These are phyloP conservation scores for Carcharodon carcharias DNA, from an alignment of 2,797 vertebrate genomes.

Conservation along the genomic window DNA sequence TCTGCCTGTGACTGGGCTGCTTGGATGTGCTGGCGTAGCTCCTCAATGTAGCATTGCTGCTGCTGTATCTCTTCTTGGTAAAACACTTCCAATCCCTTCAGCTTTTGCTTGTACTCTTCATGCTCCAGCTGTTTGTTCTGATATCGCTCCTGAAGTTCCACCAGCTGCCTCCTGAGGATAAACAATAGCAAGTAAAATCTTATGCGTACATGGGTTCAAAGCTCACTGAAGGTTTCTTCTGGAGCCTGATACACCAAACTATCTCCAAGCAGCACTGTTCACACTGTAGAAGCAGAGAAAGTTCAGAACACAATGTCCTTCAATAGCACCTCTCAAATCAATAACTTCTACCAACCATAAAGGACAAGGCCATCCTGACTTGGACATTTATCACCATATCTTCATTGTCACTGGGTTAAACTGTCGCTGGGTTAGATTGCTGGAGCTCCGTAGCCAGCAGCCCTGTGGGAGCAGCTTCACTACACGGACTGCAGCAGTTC, in stretches of 20 bases:
- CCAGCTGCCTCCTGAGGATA: constrained; percentile 50
- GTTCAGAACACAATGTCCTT: neutral
- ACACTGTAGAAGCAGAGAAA: neutral
- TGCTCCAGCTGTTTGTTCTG: constrained; percentile 47
- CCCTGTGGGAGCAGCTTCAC: neutral
- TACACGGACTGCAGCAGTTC: neutral
- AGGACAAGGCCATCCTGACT: neutral
- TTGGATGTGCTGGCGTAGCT: constrained; percentile 71
- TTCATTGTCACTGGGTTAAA: neutral
- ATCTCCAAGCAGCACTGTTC: neutral
- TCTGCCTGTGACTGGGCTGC: constrained; percentile 69
- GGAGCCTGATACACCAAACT: neutral
- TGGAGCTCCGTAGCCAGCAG: neutral
- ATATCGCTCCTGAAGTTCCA: constrained; percentile 48
- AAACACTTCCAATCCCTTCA: constrained; percentile 50
- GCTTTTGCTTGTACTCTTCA: constrained; percentile 49
- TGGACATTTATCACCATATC: neutral
- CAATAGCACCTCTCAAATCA: neutral
- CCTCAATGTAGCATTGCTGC: constrained; percentile 69
- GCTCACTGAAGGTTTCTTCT: neutral
- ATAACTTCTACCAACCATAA: neutral
- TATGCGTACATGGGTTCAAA: neutral
- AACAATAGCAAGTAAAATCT: neutral
- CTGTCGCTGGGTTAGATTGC: neutral
- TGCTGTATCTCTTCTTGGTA: constrained; percentile 61